A percentile compares a stretch with the other conserved stretches of the same genome.
Conservation (phyloP, 2,113 vertebrate genomes). For the Zosterops borbonicus region DNA sequence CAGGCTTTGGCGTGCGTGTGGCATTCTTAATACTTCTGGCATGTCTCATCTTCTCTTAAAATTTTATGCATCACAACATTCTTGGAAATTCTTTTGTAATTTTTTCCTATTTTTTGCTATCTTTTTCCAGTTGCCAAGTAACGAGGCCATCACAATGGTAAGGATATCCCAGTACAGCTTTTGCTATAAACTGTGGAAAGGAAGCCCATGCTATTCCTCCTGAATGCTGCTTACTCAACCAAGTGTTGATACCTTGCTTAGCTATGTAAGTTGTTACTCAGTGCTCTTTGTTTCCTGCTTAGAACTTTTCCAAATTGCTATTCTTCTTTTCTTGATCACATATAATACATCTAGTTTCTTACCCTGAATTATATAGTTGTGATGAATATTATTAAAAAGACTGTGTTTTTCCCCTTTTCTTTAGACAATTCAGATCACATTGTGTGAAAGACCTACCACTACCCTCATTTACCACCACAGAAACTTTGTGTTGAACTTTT, state of each 20-base stretch:
- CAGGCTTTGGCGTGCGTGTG: background rate
- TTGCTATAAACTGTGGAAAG: background rate
- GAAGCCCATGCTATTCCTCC: background rate
- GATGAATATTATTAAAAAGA: background rate
- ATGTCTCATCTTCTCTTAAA: background rate
- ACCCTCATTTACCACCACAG: background rate
- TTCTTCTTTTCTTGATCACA: background rate
- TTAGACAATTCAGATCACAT: background rate
- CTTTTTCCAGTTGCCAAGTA: background rate
- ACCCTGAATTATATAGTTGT: background rate
- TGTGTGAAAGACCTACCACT: background rate
- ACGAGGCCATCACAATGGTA: background rate
- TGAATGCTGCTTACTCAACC: background rate
- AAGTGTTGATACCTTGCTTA: background rate
- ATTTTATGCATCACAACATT: background rate
- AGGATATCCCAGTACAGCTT: background rate
- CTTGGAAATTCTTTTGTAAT: background rate
- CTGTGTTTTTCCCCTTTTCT: background rate
- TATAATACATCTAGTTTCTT: background rate
- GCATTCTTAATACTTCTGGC: background rate
- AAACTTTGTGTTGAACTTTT: background rate
- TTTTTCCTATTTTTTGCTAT: background rate
- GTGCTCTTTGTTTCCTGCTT: background rate
- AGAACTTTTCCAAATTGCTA: background rate
- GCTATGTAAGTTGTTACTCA: fast-evolving